Evolutionary conservation across 2,797 vertebrate genomes (phyloP), one percentile per base, ranked within the genome.

Genomic region (Sciurus carolinensis): DNA sequence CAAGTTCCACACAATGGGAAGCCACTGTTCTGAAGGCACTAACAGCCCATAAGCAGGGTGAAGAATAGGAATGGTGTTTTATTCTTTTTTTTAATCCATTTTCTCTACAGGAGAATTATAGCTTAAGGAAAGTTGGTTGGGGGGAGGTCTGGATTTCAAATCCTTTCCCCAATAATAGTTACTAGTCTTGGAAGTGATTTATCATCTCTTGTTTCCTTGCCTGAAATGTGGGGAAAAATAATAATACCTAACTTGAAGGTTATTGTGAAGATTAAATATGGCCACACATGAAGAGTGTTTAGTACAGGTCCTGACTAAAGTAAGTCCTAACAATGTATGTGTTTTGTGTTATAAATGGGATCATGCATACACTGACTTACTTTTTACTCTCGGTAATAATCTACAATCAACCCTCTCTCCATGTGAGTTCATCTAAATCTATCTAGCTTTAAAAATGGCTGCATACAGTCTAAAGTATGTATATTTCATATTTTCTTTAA

Each of bases 251-350:
- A 87, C 44, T 95, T 90, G 90, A n/a, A 90, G 75, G 36, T 95
- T 96, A 95, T 80, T 94, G 73, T 95, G 79, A 95, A 88, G 52
- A 96, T 95, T 94, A 95, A 95, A 90, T 90, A 52, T 66, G 69
- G 90, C 20, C 73, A 87, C 64, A 89, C 15, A 42, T 73, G 42
- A 87, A 30, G 42, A 71, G 3, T 59, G 22, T 47, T 90, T 82
- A 92, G 88, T 69, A 85, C 5, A 88, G 36, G 47, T 62, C 50
- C 62, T 95, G 69, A 81, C 28, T 77, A 62, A 83, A 96, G 71
- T 77, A 90, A 86, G 24, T 87, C 57, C 22, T 87, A 86, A 66
- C 85, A 83, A 82, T 80, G 66, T 39, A 64, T 52, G 42, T 95
- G 42, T 83, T 96, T 97, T 93, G 7, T 82, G 52, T 88, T 95